These are phyloP conservation scores for Drosophila borborema DNA, from an alignment of 2,888 invertebrate genomes.

Conservation along the genomic window DNA sequence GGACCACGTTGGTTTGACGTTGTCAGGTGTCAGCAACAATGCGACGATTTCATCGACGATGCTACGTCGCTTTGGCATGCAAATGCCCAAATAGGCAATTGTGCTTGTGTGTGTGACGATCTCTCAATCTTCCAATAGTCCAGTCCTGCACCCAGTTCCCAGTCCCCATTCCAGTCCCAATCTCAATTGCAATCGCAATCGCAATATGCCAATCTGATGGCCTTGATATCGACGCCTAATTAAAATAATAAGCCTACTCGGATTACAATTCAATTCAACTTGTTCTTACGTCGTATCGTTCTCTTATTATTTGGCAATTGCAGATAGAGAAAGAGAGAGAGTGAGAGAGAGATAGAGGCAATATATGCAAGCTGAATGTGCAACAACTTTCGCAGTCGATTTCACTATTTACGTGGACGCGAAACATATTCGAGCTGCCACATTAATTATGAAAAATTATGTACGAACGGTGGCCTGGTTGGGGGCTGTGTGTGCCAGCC, in stretches of 20 bases:
- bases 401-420: slow-evolving; percentile 57
- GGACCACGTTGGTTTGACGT: slow-evolving; percentile 38
- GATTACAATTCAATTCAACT: slow-evolving; percentile 69
- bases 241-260: slow-evolving; percentile 81
- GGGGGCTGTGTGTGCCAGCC: slow-evolving; percentile 60
- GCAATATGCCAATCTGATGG: slow-evolving; percentile 73
- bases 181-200: slow-evolving; percentile 22
- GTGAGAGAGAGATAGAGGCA: background rate
- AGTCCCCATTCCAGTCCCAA: background rate
- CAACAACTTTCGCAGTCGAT: slow-evolving; percentile 67
- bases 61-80: slow-evolving; percentile 54
- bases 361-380: slow-evolving; percentile 24
- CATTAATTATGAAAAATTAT: slow-evolving; percentile 69
- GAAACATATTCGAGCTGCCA: slow-evolving; percentile 46
- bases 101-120: slow-evolving; percentile 57
- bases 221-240: slow-evolving; percentile 76
- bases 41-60: slow-evolving; percentile 63
- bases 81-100: slow-evolving; percentile 60
- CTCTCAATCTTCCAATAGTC: slow-evolving; percentile 50
- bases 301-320: slow-evolving; percentile 29
- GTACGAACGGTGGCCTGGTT: slow-evolving; percentile 48
- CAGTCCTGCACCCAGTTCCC: background rate
- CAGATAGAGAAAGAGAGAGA: slow-evolving; percentile 1
- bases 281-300: slow-evolving; percentile 17
- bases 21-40: slow-evolving; percentile 77